A percentile compares a stretch with the other conserved stretches of the same genome.
Evolutionary conservation across 2,888 invertebrate genomes (phyloP).

Genomic region (Eupithecia vulgata): DNA sequence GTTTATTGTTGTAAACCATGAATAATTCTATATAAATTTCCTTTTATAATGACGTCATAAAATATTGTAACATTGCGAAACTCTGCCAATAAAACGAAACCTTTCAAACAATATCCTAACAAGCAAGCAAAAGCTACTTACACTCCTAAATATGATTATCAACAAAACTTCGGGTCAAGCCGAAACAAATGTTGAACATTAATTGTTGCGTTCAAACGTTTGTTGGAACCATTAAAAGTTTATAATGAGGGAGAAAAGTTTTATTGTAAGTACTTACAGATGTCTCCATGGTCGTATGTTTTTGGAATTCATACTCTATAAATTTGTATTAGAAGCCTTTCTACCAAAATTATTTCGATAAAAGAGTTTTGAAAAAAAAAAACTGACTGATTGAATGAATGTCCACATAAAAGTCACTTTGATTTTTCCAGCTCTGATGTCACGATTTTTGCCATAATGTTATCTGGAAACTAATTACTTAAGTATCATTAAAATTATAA

Average conservation of each 20-base stretch:
- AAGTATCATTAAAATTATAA: background rate
- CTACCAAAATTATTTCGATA: background rate
- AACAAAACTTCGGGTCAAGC: slow-evolving; percentile 22
- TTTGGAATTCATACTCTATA: background rate
- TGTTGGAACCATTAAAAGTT: slow-evolving; percentile 60
- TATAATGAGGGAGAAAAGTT: slow-evolving; percentile 52
- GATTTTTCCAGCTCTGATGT: background rate
- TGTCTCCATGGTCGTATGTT: background rate
- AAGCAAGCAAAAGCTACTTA: slow-evolving; percentile 7
- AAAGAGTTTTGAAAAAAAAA: background rate
- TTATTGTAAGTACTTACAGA: slow-evolving; percentile 17
- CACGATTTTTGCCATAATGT: background rate
- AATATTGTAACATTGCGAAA: background rate
- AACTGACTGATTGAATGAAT: no score
- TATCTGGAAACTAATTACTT: background rate
- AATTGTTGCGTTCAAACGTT: slow-evolving; percentile 35
- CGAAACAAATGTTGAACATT: slow-evolving; percentile 31
- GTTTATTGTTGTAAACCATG: background rate
- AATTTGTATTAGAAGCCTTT: background rate
- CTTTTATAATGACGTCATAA: background rate
- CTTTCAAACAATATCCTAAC: slow-evolving; percentile 6
- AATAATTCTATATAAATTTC: background rate
- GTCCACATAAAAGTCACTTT: background rate
- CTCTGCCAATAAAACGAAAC: background rate
- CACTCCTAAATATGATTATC: slow-evolving; percentile 1